Base-by-base conservation (phyloP, 2,888 invertebrate species). In the Lucinisca nassula region DNA sequence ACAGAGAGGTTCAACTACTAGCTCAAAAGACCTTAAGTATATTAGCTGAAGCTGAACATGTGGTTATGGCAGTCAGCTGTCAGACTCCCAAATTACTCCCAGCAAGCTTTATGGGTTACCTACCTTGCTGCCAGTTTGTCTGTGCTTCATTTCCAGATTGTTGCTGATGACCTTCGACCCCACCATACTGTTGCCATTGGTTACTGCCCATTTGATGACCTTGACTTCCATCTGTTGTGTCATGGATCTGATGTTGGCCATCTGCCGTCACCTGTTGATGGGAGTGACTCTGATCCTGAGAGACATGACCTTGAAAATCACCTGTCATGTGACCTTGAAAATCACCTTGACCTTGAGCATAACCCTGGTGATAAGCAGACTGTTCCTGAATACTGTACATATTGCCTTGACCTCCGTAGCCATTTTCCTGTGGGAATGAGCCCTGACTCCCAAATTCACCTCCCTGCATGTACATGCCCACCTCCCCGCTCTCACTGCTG, bases 401-500 rank as follows among this genome's bases (percentile, higher is more conserved):
- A 2, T 58, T 61, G 45, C 82, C 79, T 17, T 67, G 67, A 17
- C 4, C 30, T 1, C 49, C 45, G 17, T 45, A 74, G 35, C 85
- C 73, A 61, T 73, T 83, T 21, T 81, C 61, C 49, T 87, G 74
- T 30, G 75, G 76, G 12, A 84, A 67, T 67, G 67, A 67, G 12
- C 67, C 67, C 17, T 67, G 67, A 67, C 67, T 67, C 10, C 61
- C 88, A 38, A 38, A 35, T 61, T 77, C 85, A 55, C 45, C 72
- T 27, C 76, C 80, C 83, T 86, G 87, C 79, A 87, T 89, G 74
- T 91, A 90, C 77, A 85, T 90, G n/a, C 92, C 93, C 24, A 94
- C 90, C 84, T 95, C 96, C 4, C 95, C 95, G 81, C 94, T 94
- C 83, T 95, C 95, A 86, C 95, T 94, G 90, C 94, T 95, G 38